Base-by-base conservation (phyloP, 2,113 vertebrate species). In the Mionectes macconnelli region DNA sequence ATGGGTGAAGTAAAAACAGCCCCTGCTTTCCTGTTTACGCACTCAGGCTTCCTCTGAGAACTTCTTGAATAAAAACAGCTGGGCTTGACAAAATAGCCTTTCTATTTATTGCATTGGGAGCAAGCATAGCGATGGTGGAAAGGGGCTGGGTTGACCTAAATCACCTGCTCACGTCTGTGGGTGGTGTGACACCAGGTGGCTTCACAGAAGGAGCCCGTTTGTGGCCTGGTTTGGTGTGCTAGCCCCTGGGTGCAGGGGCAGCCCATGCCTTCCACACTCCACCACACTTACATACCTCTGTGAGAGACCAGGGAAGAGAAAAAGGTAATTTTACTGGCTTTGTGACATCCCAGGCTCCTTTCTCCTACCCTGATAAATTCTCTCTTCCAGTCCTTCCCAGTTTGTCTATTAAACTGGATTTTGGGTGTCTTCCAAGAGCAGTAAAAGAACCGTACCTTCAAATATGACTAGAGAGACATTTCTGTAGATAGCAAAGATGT, bases 21-120 rank as follows among this genome's bases (percentile, higher is more conserved):
- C 94, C 78, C 89, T 93, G 93, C 89, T 92, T 97, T 97, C 96
- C 96, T 97, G 97, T 97, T 97, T 97, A 97, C 25, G 85, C 88
- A 94, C 39, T 57, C 70, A 87, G 60, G 83, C 87, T 95, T 97
- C 95, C 95, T 97, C 90, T 22, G 31, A 85, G 87, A 82, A 90
- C 93, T 72, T 95, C 85, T 79, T 84, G 90, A 91, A 91, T 69
- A 94, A 96, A 97, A 97, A 93, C 93, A 97, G 96, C 67, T 22
- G 12, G 63, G 73, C 79, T 64, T 80, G 92, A 96, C 96, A 97
- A 97, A 97, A 96, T 96, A 97, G 89, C 57, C 39, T 96, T 97
- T 97, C 96, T 97, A 97, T 96, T 97, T 97, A 94, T 96, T 97
- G 73, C 17, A 0, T 37, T 77, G 88, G 59, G 85, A 96, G 55